These are phyloP conservation scores for Poeciliopsis paucimaculata DNA, from an alignment of 2,797 vertebrate species.

Conservation along the genomic window DNA sequence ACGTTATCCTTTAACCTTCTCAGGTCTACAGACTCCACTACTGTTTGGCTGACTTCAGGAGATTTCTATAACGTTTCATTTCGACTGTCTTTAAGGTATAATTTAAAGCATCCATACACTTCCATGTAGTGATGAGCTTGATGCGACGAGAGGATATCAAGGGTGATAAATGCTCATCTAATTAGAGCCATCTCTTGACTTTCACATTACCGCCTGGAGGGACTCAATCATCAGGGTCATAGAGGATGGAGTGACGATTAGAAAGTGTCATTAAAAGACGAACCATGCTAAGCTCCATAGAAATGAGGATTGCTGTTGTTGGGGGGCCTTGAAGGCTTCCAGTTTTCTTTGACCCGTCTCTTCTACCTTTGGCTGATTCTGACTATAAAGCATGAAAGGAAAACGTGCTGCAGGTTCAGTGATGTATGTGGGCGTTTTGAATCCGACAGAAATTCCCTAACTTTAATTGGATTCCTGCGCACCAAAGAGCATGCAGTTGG, in stretches of 20 bases:
- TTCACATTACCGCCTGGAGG: constrained; percentile 59
- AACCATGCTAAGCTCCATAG: constrained; percentile 31
- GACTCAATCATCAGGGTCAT: constrained; percentile 50
- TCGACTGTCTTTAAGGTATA: not conserved
- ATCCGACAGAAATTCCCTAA: not conserved
- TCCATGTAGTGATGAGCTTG: constrained; percentile 24
- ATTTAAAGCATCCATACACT: constrained; percentile 2
- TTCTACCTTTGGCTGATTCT: not conserved
- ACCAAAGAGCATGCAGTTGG: not conserved
- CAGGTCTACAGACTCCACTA: constrained; percentile 25
- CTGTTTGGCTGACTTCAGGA: not conserved
- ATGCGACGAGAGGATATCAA: constrained; percentile 13
- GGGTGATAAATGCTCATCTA: constrained; percentile 59
- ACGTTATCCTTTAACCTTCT: constrained; percentile 59
- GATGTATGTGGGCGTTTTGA: not conserved
- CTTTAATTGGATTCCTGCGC: not conserved
- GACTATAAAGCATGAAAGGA: not conserved
- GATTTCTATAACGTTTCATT: not conserved
- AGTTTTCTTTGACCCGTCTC: not conserved
- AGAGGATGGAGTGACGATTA: constrained; percentile 30
- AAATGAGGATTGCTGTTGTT: constrained; percentile 18
- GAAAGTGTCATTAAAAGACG: constrained; percentile 11
- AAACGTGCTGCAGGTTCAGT: not conserved
- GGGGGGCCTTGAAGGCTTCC: not conserved
- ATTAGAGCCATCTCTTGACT: constrained; percentile 52